phyloP scores from a whole-genome alignment of 2,888 invertebrate genomes.

The Plebejus anna region DNA sequence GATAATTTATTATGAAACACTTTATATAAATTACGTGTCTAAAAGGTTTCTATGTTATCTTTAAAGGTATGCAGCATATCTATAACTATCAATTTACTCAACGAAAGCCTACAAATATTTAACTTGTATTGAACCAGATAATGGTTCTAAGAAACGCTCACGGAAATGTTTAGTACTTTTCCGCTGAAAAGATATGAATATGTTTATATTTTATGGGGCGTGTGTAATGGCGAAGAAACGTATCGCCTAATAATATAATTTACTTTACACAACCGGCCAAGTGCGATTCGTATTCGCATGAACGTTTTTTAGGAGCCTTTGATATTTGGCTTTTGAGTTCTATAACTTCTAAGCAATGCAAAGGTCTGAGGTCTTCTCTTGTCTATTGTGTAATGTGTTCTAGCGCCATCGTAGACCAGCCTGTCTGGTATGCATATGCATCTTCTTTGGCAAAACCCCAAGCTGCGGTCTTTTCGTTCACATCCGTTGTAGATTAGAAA shows the following conservation, averaged over 20 bases:
- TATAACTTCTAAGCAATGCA: background rate
- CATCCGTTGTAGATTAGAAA: too few species aligned
- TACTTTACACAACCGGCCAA: background rate
- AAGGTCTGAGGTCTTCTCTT: too few species aligned
- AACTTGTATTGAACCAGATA: slow-evolving; percentile 15
- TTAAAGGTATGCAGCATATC: background rate
- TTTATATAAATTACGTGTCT: slow-evolving; percentile 13
- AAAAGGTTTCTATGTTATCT: slow-evolving; percentile 11
- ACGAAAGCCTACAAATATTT: slow-evolving; percentile 17
- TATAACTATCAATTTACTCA: background rate
- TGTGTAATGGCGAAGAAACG: background rate
- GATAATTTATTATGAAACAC: background rate
- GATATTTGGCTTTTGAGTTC: background rate
- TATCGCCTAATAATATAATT: background rate
- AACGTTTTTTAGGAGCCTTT: background rate
- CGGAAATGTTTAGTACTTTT: slow-evolving; percentile 9
- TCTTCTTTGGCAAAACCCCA: too few species aligned
- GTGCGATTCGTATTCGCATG: background rate
- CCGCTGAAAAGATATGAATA: background rate
- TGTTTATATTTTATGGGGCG: background rate
- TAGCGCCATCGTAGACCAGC: too few species aligned
- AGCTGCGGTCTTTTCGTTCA: too few species aligned
- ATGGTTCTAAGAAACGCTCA: background rate
- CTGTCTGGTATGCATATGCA: too few species aligned
- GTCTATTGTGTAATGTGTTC: too few species aligned